Base-by-base conservation (phyloP, 1,140 invertebrate genomes). In the Papilio xuthus region DNA sequence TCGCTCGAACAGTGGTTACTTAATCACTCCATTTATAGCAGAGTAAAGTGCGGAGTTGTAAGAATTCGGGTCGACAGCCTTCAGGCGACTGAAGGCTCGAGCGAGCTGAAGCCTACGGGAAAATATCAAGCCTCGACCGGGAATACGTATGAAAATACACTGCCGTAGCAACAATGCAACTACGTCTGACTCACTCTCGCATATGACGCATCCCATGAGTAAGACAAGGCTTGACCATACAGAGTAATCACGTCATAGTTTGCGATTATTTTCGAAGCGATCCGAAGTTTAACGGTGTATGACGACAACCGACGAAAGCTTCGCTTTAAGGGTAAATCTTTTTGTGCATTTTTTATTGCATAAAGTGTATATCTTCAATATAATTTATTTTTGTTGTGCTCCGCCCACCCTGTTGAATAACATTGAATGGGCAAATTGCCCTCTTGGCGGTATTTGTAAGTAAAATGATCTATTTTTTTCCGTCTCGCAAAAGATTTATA, bases 121-220 rank as follows among this genome's bases (percentile, higher is more conserved):
- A 91, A 92, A 89, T 88, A 89, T 88, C 86, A 90, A 89, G 88
- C 92, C 89, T 89, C 86, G 85, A 84, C 89, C 86, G 90, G 89
- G 89, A 90, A 84, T 85, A 80, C 78, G 84, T 78, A 83, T 85
- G 87, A 84, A 91, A 89, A 86, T 85, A 85, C 83, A 78, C 81
- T 63, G 60, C 56, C 67, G 78, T 72, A 82, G 83, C 81, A 80
- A 81, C 81, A 77, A 78, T 71, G n/a, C 26, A 78, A 73, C 75
- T 63, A 77, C 79, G 78, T 78, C 85, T 83, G 67, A 78, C 89
- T 89, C 89, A 75, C 80, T 88, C 86, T 8, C 32, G 69, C 60
- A 20, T 69, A 79, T 86, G 84, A 83, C 73, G 86, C 83, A 90
- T 15, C 67, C 53, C 26, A 80, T 88, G 84, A 86, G 85, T 87